Evolutionary conservation across 2,888 invertebrate species (phyloP).

Genomic region (Callyntrura guangdongensis): DNA sequence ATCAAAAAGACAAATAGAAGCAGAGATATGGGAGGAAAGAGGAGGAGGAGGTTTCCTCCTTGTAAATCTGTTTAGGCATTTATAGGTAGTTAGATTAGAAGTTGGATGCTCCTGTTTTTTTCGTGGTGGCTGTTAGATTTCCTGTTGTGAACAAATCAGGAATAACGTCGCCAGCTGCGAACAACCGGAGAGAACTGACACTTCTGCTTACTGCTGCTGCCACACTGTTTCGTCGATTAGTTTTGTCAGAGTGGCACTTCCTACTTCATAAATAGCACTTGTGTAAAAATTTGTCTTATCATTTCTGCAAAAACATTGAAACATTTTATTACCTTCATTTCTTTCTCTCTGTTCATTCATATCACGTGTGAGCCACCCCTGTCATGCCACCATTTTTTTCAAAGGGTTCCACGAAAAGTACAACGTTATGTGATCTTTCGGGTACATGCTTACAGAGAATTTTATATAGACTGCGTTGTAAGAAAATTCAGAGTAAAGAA

Average conservation of each 20-base stretch:
- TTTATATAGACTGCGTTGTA: neutral
- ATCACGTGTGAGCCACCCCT: neutral
- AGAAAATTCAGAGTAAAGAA: neutral
- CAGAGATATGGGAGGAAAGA: neutral
- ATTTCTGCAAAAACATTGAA: slow-evolving; percentile 22
- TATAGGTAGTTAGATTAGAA: slow-evolving; percentile 23
- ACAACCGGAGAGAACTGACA: neutral
- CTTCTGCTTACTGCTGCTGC: no score
- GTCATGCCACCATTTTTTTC: no score
- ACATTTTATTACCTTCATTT: slow-evolving; percentile 5
- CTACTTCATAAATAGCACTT: slow-evolving; percentile 12
- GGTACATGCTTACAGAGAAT: neutral
- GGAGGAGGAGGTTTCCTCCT: neutral
- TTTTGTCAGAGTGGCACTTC: neutral
- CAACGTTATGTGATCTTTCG: neutral
- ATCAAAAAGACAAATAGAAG: neutral
- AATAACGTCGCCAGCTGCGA: slow-evolving; percentile 28
- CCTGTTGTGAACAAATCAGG: neutral
- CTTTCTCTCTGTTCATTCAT: neutral
- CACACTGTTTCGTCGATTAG: neutral
- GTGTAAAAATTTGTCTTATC: slow-evolving; percentile 22
- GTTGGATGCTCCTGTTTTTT: neutral
- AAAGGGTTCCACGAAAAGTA: no score
- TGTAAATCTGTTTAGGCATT: slow-evolving; percentile 42
- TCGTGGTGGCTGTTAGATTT: neutral